Percentiles rank a stretch among this genome's conserved stretches.
phyloP scores from a whole-genome alignment of 2,113 vertebrate genomes.

The Gallinago undulata region DNA sequence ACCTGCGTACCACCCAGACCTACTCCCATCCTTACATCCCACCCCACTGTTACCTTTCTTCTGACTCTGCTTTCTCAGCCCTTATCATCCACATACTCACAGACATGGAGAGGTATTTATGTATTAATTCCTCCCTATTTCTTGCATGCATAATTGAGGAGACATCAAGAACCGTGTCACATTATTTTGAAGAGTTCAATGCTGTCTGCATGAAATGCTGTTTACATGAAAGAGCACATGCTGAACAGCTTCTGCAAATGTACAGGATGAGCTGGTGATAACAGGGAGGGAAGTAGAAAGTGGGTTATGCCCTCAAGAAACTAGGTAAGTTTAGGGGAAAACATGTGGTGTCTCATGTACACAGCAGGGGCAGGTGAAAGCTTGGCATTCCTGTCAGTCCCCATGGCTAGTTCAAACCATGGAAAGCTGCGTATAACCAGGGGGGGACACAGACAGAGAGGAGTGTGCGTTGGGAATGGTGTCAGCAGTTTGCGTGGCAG shows the following conservation, averaged over 20 bases:
- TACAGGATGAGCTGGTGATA: neutral
- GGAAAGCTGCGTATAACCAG: neutral
- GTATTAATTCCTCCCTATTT: neutral
- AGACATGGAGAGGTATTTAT: neutral
- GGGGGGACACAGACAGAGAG: too few relatives aligned
- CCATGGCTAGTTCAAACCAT: neutral
- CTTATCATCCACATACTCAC: neutral
- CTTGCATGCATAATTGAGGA: neutral
- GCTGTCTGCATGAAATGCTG: neutral
- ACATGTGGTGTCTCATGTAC: neutral
- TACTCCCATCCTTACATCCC: neutral
- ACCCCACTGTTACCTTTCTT: neutral
- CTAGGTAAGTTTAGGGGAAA: neutral
- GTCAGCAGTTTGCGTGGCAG: neutral
- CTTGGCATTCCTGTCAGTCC: fast-evolving
- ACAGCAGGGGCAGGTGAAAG: fast-evolving
- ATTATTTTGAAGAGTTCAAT: neutral
- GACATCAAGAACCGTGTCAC: neutral
- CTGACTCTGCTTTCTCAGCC: neutral
- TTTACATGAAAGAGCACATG: neutral
- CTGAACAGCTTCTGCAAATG: neutral
- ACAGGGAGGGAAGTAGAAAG: neutral
- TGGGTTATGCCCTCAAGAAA: neutral
- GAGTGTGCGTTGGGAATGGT: fast-evolving
- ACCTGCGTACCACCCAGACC: neutral